A percentile compares a stretch with the other conserved stretches of the same genome.
These are phyloP conservation scores for Porites lutea DNA, from an alignment of 64 coral and sea anemone species.

Conservation along the genomic window DNA sequence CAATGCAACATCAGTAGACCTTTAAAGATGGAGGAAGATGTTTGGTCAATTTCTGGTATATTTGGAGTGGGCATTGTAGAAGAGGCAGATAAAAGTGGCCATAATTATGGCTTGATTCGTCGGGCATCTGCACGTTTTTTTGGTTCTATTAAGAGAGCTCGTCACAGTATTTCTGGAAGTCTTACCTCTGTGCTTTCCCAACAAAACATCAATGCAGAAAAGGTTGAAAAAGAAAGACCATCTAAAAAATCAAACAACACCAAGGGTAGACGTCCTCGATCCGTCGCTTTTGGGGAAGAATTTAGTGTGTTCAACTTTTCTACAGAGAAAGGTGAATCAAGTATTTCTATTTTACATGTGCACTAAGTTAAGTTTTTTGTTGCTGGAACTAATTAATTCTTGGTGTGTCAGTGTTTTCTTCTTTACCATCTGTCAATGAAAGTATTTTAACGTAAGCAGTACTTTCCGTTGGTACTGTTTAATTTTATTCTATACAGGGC, in stretches of 20 bases:
- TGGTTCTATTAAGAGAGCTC: slow-evolving; percentile 71
- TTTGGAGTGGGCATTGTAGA: slow-evolving; percentile 53
- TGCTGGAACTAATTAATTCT: too few relatives aligned
- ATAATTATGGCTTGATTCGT: slow-evolving; percentile 74
- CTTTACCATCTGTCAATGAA: too few relatives aligned
- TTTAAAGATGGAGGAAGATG: slow-evolving; percentile 22
- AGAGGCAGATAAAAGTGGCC: slow-evolving; percentile 44
- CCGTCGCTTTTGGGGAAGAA: slow-evolving; percentile 65
- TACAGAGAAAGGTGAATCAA: slow-evolving; percentile 28
- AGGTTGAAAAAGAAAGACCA: not conserved
- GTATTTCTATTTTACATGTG: not conserved
- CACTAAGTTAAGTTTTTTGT: too few relatives aligned
- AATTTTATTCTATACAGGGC: too few relatives aligned
- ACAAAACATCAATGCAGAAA: slow-evolving; percentile 15
- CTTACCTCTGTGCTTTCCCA: slow-evolving; percentile 60
- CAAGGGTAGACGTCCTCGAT: slow-evolving; percentile 36
- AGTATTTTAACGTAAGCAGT: too few relatives aligned
- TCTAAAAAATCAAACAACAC: not conserved
- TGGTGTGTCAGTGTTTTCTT: too few relatives aligned
- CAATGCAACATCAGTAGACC: not conserved
- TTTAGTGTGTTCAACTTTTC: slow-evolving; percentile 39
- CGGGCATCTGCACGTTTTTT: slow-evolving; percentile 76
- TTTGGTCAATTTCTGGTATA: slow-evolving; percentile 39
- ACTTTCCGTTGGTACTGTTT: too few relatives aligned
- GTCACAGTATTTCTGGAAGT: slow-evolving; percentile 75